These are phyloP conservation scores for Cheilosia variabilis DNA, from an alignment of 2,888 invertebrate species.

Conservation along the genomic window DNA sequence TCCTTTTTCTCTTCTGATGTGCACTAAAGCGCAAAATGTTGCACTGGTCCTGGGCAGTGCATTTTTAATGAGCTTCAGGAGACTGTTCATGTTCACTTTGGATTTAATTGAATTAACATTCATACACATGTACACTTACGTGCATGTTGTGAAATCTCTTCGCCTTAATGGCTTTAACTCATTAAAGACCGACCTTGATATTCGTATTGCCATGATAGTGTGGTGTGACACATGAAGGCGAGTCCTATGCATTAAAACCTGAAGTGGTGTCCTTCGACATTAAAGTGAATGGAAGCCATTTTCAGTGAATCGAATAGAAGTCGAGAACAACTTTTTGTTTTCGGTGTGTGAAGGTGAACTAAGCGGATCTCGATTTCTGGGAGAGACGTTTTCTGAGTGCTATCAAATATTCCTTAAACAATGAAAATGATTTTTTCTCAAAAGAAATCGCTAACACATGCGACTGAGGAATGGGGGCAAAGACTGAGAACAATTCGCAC, in stretches of 20 bases:
- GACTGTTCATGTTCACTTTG: slow-evolving; percentile 11
- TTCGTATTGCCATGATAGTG: too few species aligned
- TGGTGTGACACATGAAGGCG: neutral
- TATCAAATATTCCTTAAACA: neutral
- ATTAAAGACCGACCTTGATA: slow-evolving; percentile 36
- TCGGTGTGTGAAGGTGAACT: too few species aligned
- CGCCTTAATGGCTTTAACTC: slow-evolving; percentile 38
- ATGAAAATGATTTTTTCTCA: neutral
- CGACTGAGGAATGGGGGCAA: neutral
- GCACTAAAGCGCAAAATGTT: slow-evolving; percentile 42
- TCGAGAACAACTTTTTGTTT: slow-evolving; percentile 1
- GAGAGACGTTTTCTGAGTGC: neutral
- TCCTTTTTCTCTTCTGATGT: slow-evolving; percentile 10
- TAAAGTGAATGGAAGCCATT: slow-evolving; percentile 40
- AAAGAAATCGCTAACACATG: neutral
- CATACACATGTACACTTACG: neutral
- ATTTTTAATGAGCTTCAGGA: slow-evolving; percentile 25
- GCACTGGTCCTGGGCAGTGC: slow-evolving; percentile 35
- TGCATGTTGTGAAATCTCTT: slow-evolving; percentile 24
- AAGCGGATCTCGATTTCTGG: too few species aligned
- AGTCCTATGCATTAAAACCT: slow-evolving; percentile 25
- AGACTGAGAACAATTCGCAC: neutral
- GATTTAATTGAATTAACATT: slow-evolving; percentile 54
- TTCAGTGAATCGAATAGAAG: slow-evolving; percentile 30
- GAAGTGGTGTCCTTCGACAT: slow-evolving; percentile 29